phyloP scores from a whole-genome alignment of 2,113 vertebrate species.

The Solea senegalensis region DNA sequence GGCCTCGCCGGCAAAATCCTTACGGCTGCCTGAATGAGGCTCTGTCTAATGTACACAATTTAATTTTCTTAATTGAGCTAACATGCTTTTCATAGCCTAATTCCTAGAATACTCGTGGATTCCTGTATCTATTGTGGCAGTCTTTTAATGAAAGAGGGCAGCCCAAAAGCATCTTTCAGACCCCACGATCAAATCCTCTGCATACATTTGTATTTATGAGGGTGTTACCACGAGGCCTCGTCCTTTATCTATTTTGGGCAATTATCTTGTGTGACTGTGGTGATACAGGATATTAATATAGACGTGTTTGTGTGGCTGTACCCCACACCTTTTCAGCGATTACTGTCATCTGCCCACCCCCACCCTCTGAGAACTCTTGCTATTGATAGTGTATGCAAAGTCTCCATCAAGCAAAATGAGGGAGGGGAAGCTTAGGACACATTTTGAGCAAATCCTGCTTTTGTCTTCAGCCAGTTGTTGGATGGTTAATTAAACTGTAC shows the following conservation, averaged over 20 bases:
- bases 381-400: conserved; percentile 53
- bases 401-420: conserved; percentile 61
- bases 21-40: conserved; percentile 86
- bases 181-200: conserved; percentile 83
- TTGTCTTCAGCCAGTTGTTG: conserved; percentile 54
- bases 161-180: conserved; percentile 85
- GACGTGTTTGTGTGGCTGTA: conserved; percentile 61
- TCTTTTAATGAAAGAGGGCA: conserved; percentile 90
- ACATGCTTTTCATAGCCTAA: conserved; percentile 95
- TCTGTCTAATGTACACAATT: conserved; percentile 94
- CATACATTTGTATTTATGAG: conserved; percentile 88
- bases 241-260: conserved; percentile 76
- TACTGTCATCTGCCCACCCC: conserved; percentile 40
- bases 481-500: conserved; percentile 65
- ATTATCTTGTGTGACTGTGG: conserved; percentile 71
- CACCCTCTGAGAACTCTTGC: conserved; percentile 21
- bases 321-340: conserved; percentile 36
- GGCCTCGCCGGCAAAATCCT: conserved; percentile 85
- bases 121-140: conserved; percentile 85
- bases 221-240: conserved; percentile 77
- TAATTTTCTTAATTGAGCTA: conserved; percentile 98
- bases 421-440: conserved; percentile 29
- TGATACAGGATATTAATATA: conserved; percentile 72
- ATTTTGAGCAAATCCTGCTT: conserved; percentile 60
- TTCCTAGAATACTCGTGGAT: conserved; percentile 93